A percentile compares a stretch with the other conserved stretches of the same genome.
These are phyloP conservation scores for Eretmocerus hayati DNA, from an alignment of 2,888 invertebrate species.

Conservation along the genomic window DNA sequence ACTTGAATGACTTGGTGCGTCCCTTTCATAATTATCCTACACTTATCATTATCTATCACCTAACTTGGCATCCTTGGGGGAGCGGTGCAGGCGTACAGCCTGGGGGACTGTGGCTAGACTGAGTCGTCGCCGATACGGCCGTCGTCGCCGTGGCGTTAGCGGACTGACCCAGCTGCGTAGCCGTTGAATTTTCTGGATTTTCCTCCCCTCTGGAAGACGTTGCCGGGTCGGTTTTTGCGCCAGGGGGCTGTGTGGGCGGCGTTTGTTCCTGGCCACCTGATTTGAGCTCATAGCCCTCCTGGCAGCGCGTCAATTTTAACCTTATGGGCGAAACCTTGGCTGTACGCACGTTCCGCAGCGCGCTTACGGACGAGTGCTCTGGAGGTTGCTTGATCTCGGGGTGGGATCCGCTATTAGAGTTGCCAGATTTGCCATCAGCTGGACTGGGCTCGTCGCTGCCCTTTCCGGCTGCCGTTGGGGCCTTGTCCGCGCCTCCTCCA, in stretches of 20 bases:
- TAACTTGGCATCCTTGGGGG: conserved; percentile 80
- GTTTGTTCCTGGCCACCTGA: no score
- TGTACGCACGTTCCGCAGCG: conserved; percentile 55
- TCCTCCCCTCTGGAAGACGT: conserved; percentile 23
- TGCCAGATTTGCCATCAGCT: conserved; percentile 9
- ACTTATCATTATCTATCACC: conserved; percentile 70
- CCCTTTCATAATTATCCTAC: conserved; percentile 30
- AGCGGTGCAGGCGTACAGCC: conserved; percentile 54
- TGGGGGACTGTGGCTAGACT: conserved; percentile 31
- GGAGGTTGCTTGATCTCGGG: conserved; percentile 7
- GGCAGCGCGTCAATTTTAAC: conserved; percentile 74
- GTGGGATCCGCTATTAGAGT: conserved; percentile 8
- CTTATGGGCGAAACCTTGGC: conserved; percentile 72
- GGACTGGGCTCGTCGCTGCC: background rate
- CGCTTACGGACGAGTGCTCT: conserved; percentile 36
- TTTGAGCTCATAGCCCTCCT: conserved; percentile 61
- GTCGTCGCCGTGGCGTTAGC: conserved; percentile 2
- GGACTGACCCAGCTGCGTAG: conserved; percentile 14
- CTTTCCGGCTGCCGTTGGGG: background rate
- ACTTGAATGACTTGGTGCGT: background rate
- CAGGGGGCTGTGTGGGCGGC: no score
- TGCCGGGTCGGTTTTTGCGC: conserved; percentile 18
- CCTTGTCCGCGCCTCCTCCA: conserved; percentile 3
- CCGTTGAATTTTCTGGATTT: background rate
- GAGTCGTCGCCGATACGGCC: conserved; percentile 3